Evolutionary conservation across 2,888 invertebrate species (phyloP), one percentile per base, ranked within the genome.

Genomic region (Chamaedrilus cognettii): DNA sequence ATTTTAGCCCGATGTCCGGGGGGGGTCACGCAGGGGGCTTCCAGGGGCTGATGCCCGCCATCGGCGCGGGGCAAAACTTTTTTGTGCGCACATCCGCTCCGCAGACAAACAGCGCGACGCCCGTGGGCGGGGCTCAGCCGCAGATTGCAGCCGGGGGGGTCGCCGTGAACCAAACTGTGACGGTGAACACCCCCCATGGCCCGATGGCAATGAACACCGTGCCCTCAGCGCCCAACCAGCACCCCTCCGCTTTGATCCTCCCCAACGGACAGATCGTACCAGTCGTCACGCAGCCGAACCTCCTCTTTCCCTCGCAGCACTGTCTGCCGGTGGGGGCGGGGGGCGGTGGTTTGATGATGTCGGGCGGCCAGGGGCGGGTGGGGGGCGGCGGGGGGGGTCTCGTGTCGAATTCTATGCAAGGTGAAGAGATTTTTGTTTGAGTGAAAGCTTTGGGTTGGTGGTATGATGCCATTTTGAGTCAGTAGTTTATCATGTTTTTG

Each of bases 211-310:
- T 71, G 71, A 69, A 71, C 67, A 72, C 68, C 3, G 35, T 66
- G 28, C 72, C 68, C 4, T 42, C 67, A 49, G 68, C 71, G 30
- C 70, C 71, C 7, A 77, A 74, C 34, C 79, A 82, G 69, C 74
- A 81, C 35, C 83, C 83, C 11, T 79, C 81, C 28, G 83, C 84
- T 31, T 74, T 84, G 28, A 76, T 84, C 11, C 73, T 84, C 63
- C 83, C 84, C 7, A 83, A 82, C 70, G 84, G 84, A 50, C 84
- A 83, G 64, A 79, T 84, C 4, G 80, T 84, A 51, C 83, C 84
- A 2, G 83, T 84, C 49, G 83, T 84, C 19, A 81, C 81, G 4
- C 83, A 83, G 68, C 81, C 83, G 15, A 77, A 79, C 35, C 71
- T 76, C 31, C 64, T 79, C 57, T 72, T 72, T 42, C 72, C 70